These are phyloP conservation scores for Danio rerio DNA, from an alignment of 2,113 vertebrate species.

Conservation along the genomic window DNA sequence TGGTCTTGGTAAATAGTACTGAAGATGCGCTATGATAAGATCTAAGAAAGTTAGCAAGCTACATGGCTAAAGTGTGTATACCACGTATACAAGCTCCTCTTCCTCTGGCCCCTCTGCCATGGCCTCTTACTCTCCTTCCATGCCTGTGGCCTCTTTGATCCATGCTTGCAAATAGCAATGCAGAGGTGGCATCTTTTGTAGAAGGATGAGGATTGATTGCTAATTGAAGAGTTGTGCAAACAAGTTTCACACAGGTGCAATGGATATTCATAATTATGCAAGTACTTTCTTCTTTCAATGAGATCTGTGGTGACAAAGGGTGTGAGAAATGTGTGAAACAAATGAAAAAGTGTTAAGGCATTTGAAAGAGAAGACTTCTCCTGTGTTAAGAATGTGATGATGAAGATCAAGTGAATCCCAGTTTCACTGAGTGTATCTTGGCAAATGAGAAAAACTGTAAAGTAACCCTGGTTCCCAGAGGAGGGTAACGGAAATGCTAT, in stretches of 20 bases:
- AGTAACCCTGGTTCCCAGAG: no score
- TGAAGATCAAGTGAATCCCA: no score
- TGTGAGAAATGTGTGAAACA: no score
- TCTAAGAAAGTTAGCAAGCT: not conserved
- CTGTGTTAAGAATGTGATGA: no score
- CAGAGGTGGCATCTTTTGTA: not conserved
- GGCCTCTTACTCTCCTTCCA: slow-evolving; percentile 20
- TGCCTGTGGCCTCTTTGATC: slow-evolving; percentile 16
- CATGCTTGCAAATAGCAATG: not conserved
- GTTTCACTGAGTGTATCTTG: no score
- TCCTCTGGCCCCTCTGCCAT: slow-evolving; percentile 1
- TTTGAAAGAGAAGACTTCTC: no score
- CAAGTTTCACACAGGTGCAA: not conserved
- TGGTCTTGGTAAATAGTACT: no score
- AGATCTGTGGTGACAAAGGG: no score
- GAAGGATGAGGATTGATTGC: not conserved
- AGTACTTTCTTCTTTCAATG: no score
- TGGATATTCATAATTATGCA: not conserved
- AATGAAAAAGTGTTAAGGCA: no score
- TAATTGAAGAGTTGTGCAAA: not conserved
- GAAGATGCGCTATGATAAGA: not conserved
- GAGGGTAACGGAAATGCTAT: no score
- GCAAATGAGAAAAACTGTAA: no score
- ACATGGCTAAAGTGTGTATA: slow-evolving; percentile 5
- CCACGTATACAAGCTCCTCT: not conserved